Percentiles rank a stretch among this genome's conserved stretches.
These are phyloP conservation scores for Calidris pugnax DNA, from an alignment of 2,113 vertebrate species.

Conservation along the genomic window DNA sequence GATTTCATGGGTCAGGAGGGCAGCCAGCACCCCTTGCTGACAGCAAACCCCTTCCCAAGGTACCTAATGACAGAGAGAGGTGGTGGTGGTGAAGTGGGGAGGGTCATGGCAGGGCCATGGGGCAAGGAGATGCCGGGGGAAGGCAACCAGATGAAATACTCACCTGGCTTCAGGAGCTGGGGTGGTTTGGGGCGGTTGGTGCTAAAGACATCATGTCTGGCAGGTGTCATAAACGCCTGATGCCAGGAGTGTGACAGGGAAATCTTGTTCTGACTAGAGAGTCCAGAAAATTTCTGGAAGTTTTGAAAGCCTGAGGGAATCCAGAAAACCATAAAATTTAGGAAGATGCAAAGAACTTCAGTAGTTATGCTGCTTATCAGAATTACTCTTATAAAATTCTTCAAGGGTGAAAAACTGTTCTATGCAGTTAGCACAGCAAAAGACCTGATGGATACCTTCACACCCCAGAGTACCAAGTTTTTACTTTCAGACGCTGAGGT, in stretches of 20 bases:
- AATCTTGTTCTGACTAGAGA: not conserved
- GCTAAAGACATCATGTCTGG: not conserved
- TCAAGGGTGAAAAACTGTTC: not conserved
- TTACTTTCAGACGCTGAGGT: not conserved
- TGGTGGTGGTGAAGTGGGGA: not conserved
- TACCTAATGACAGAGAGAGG: not conserved
- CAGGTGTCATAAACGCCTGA: not conserved
- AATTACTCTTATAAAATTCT: not conserved
- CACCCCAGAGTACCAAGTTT: not conserved
- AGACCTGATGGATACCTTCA: not conserved
- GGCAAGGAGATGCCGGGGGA: not conserved
- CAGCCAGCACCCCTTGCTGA: not conserved
- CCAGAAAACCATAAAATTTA: rapidly evolving
- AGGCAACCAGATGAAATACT: not conserved
- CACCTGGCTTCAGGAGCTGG: not conserved
- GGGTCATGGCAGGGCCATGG: rapidly evolving
- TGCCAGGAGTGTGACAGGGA: not conserved
- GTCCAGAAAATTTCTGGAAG: not conserved
- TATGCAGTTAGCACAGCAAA: not conserved
- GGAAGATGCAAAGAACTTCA: not conserved
- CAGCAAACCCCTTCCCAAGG: not conserved
- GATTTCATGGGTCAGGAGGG: not conserved
- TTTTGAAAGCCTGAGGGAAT: not conserved
- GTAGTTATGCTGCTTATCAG: not conserved
- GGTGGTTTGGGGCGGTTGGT: not conserved